phyloP scores from a whole-genome alignment of 2,797 vertebrate genomes.

The Enteromius argenteus region DNA sequence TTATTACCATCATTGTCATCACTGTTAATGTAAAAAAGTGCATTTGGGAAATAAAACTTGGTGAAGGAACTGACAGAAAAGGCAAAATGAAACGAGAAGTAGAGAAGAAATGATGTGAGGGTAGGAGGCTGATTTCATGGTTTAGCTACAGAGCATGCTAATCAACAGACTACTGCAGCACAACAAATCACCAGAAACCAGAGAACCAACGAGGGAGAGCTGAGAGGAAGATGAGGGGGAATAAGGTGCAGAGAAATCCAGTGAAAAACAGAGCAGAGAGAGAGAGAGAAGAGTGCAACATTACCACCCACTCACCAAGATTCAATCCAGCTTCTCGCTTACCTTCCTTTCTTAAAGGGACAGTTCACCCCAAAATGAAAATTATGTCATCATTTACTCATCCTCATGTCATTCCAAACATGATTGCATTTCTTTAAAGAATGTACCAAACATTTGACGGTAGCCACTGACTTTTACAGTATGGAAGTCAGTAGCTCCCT shows the following conservation, averaged over 20 bases:
- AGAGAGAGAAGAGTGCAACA: slow-evolving; percentile 18
- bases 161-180: slow-evolving; percentile 22
- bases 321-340: slow-evolving; percentile 1
- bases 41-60: background rate
- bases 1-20: background rate
- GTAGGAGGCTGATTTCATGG: slow-evolving; percentile 33
- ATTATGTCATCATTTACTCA: background rate
- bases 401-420: background rate
- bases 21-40: background rate
- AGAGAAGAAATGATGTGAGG: background rate
- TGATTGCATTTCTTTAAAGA: background rate
- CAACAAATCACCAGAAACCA: slow-evolving; percentile 1
- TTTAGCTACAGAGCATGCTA: slow-evolving; percentile 33
- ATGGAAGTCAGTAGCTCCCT: background rate
- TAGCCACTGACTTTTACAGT: background rate
- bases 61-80: background rate
- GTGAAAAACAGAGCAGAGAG: background rate
- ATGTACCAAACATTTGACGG: background rate
- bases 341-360: slow-evolving; percentile 12
- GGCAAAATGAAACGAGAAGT: background rate
- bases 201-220: slow-evolving; percentile 7
- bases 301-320: slow-evolving; percentile 28
- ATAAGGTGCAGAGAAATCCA: slow-evolving; percentile 1
- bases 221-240: background rate
- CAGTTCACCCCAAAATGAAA: background rate